Evolutionary conservation across 2,888 invertebrate species (phyloP).

Genomic region (Anthrax anthrax): DNA sequence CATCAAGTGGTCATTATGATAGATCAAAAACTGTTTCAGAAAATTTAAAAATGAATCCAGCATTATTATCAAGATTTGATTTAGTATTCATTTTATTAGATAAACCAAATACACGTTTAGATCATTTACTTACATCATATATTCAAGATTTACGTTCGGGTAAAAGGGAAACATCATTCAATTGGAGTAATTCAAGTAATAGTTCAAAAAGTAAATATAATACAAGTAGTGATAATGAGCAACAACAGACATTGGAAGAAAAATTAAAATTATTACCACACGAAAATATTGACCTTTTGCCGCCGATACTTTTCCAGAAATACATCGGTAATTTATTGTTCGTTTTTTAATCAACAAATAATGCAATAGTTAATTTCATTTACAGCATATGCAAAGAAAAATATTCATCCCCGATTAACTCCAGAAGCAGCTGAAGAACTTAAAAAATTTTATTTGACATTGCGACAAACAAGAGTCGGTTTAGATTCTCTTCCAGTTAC

Average conservation of each 20-base stretch:
- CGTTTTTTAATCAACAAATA: too few relatives aligned
- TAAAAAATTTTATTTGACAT: constrained; percentile 65
- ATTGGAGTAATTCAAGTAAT: constrained; percentile 19
- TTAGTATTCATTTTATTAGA: constrained; percentile 82
- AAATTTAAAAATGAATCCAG: constrained; percentile 74
- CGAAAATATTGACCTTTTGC: constrained; percentile 56
- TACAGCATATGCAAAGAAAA: constrained; percentile 68
- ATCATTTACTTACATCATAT: constrained; percentile 38
- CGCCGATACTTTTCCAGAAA: constrained; percentile 64
- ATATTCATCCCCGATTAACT: constrained; percentile 67
- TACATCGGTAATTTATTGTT: constrained; percentile 43
- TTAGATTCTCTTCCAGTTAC: constrained; percentile 67
- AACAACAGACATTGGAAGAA: constrained; percentile 28
- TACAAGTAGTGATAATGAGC: background rate
- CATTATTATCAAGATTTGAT: constrained; percentile 83
- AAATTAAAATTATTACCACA: constrained; percentile 34
- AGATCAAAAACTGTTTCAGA: constrained; percentile 74
- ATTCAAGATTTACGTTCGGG: constrained; percentile 63
- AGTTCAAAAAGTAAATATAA: constrained; percentile 19
- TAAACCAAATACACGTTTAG: constrained; percentile 52
- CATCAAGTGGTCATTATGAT: constrained; percentile 76
- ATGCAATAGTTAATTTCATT: background rate
- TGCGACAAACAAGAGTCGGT: constrained; percentile 52
- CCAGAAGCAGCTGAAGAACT: constrained; percentile 54
- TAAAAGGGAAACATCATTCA: constrained; percentile 23